These are phyloP conservation scores for Tenthredo mesomela DNA, from an alignment of 2,888 invertebrate genomes.

Conservation along the genomic window DNA sequence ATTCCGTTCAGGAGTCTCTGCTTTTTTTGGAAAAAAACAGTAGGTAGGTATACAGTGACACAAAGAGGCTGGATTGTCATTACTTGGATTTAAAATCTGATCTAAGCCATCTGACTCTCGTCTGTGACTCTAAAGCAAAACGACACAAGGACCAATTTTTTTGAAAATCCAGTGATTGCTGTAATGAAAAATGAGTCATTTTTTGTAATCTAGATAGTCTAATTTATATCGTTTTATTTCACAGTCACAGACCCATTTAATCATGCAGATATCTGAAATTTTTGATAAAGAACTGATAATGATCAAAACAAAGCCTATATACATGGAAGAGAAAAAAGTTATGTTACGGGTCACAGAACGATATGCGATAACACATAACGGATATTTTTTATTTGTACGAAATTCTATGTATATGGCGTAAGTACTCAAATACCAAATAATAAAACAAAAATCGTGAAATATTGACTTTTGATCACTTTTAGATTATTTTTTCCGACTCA, in stretches of 20 bases:
- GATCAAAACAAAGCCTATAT: neutral
- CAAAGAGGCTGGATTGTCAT: no score
- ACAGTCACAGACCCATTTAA: no score
- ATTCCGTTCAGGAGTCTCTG: neutral
- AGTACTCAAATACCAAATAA: neutral
- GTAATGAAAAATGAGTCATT: neutral
- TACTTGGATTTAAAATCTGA: neutral
- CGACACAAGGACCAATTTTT: neutral
- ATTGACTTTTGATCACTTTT: slow-evolving; percentile 18
- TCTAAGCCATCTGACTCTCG: neutral
- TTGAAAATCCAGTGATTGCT: neutral
- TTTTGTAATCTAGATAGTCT: no score
- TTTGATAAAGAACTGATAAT: neutral
- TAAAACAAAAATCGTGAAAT: neutral
- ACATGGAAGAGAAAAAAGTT: neutral
- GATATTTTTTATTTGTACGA: neutral
- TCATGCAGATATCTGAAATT: neutral
- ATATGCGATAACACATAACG: neutral
- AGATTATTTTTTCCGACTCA: neutral
- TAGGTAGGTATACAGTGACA: neutral
- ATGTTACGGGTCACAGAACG: neutral
- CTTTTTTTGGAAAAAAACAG: neutral
- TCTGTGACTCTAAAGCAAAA: neutral
- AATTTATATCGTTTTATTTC: neutral
- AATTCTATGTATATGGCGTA: neutral